Percentiles rank a stretch among this genome's conserved stretches.
These are phyloP conservation scores for Suillia variegata DNA, from an alignment of 2,888 invertebrate species.

Conservation along the genomic window DNA sequence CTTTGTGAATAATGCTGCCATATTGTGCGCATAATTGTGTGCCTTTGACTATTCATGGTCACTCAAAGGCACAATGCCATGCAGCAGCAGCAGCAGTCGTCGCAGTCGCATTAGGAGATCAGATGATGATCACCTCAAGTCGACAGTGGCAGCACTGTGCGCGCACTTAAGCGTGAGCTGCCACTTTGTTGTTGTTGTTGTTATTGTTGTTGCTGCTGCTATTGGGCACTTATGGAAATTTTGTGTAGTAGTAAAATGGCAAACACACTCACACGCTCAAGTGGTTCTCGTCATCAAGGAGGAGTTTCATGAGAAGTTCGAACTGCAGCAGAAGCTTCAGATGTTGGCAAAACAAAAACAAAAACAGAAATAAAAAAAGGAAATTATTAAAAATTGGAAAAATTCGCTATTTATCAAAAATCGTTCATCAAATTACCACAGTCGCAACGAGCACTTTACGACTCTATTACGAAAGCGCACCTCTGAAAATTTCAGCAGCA, in stretches of 20 bases:
- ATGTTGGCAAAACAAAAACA: constrained; percentile 16
- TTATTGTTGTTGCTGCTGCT: background rate
- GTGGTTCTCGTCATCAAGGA: constrained; percentile 8
- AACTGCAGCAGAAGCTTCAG: constrained; percentile 20
- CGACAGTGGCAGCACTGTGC: constrained; percentile 29
- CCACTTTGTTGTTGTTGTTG: constrained; percentile 1
- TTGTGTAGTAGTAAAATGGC: constrained; percentile 11
- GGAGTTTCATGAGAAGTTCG: constrained; percentile 20
- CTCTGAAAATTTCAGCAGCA: too few species aligned
- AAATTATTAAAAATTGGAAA: constrained; percentile 42
- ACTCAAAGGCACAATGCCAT: constrained; percentile 32
- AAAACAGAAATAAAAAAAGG: too few species aligned
- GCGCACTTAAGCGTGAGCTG: constrained; percentile 11
- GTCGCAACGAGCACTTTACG: constrained; percentile 40
- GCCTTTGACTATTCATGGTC: constrained; percentile 47
- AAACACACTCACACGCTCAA: background rate
- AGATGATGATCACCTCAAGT: too few species aligned
- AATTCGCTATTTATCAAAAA: constrained; percentile 49
- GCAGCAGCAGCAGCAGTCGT: background rate
- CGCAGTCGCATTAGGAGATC: too few species aligned
- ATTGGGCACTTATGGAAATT: background rate
- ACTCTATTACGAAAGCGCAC: constrained; percentile 51
- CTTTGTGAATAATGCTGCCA: constrained; percentile 44
- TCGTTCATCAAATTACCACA: constrained; percentile 54
- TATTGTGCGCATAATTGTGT: constrained; percentile 52